Base-by-base conservation (phyloP, 2,797 vertebrate genomes). In the Botia kubotai region DNA sequence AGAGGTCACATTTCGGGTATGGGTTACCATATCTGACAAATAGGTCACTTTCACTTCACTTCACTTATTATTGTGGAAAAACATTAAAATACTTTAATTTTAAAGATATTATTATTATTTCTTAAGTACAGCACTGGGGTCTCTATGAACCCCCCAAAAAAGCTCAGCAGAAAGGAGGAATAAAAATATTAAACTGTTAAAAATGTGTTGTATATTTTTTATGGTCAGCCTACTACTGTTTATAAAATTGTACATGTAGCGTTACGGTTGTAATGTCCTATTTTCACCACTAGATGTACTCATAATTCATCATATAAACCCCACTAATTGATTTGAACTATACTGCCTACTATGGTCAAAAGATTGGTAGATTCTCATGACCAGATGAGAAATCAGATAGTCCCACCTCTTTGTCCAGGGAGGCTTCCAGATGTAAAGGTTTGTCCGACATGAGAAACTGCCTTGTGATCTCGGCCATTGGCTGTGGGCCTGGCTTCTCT, bases 361-460 rank as follows among this genome's bases (percentile, higher is more conserved):
- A 6, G 6, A 6, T 39, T 39, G 36, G 36, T 39, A 39, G 36
- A 39, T 39, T 23, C 39, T 78, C 19, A n/a, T 23, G 14, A 17
- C 10, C 26, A n/a, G 19, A 16, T 78, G 55, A 72, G 16, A 2
- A 48, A 53, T 6, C 53, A 69, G 33, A 53, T 16, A 60, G n/a
- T 48, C 50, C 87, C 88, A 99, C 97, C 96, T 99, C 96, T 88
- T 98, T 98, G 89, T 99, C 97, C 91, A 99, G 91, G 0, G 97
- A 98, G 0, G 97, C 96, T 88, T 98, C 97, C 12, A 99, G 91
- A 83, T 99, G 97, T 84, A 99, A 90, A 0, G 97, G 96, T 84
- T 98, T 98, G 88, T 99, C 97, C 0, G 97, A 99, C 97, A 98
- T 97, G 80, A 98, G 96, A 89, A 99, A 99, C 88, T 97, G 96